Base-by-base conservation (phyloP, 2,888 invertebrate species). In the Liopterus haemorrhoidalis region DNA sequence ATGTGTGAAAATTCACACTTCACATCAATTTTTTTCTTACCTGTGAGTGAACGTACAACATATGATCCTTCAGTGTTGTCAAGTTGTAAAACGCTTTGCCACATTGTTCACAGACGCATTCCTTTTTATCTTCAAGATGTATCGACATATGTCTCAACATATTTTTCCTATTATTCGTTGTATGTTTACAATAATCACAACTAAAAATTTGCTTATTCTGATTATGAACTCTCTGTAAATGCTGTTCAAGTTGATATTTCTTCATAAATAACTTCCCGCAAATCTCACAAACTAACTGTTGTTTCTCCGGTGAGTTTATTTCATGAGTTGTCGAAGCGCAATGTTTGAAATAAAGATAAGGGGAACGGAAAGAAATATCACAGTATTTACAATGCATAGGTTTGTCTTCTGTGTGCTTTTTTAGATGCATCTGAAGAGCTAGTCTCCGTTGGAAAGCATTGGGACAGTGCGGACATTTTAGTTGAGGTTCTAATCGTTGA, bases 1-100 rank as follows among this genome's bases (percentile, higher is more conserved):
- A n/a, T n/a, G n/a, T n/a, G n/a, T n/a, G n/a, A n/a, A n/a, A n/a
- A n/a, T n/a, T n/a, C n/a, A n/a, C n/a, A n/a, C n/a, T n/a, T n/a
- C n/a, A n/a, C n/a, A n/a, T n/a, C n/a, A n/a, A n/a, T n/a, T n/a
- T n/a, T n/a, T n/a, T n/a, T n/a, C n/a, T n/a, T n/a, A 55, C 57
- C 50, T 59, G 52, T 15, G 46, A 39, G 41, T 66, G 66, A 5
- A 62, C 58, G 35, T 65, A 66, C 3, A 62, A 58, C 19, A 66
- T 62, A 39, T 66, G 66, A 49, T 65, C 64, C 24, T 63, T 65
- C 14, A 66, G 57, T 41, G 60, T 63, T 36, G 59, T 61, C n/a
- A 62, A 49, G 37, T 59, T 64, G 15, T 60, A 60, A 44, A 64
- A 66, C 5, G 58, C 59, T 49, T 65, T 65, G 19, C 66, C 66